Percentiles rank a stretch among this genome's conserved stretches.
These are phyloP conservation scores for Columba janthina DNA, from an alignment of 2,113 vertebrate genomes.

Conservation along the genomic window DNA sequence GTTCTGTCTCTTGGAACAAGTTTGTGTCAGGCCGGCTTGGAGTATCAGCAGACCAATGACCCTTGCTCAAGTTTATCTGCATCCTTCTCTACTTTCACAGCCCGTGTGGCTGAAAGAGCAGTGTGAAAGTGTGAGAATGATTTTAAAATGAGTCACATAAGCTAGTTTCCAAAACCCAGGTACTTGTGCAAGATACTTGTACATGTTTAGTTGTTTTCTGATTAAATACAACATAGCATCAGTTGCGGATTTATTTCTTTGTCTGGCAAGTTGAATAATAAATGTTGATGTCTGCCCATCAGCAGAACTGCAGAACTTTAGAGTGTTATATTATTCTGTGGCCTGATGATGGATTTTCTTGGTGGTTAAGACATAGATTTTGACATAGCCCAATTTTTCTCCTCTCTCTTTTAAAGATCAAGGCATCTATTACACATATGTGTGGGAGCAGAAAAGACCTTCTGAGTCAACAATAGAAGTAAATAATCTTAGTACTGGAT, in stretches of 20 bases:
- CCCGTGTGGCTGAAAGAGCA: not conserved
- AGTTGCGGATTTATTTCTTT: not conserved
- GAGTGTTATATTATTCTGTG: not conserved
- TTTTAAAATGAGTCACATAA: not conserved
- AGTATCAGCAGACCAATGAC: not conserved
- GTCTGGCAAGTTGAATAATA: not conserved
- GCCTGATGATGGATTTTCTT: not conserved
- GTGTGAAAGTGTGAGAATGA: not conserved
- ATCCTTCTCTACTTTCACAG: not conserved
- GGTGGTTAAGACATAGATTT: not conserved
- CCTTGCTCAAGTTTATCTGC: not conserved
- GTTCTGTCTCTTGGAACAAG: not conserved
- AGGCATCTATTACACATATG: not conserved
- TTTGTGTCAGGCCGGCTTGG: not conserved
- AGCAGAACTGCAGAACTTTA: not conserved
- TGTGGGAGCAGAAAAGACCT: not conserved
- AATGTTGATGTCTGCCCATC: not conserved
- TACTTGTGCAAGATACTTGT: not conserved
- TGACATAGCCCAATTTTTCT: not conserved
- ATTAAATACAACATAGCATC: not conserved
- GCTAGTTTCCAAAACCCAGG: not conserved
- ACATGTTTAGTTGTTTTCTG: not conserved
- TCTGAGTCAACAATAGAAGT: slow-evolving; percentile 1
- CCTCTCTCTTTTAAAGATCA: not conserved
- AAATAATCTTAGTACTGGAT: not conserved